A percentile compares a stretch with the other conserved stretches of the same genome.
Conservation (phyloP, 23 tunicate species). For the Trididemnum miniatum region DNA sequence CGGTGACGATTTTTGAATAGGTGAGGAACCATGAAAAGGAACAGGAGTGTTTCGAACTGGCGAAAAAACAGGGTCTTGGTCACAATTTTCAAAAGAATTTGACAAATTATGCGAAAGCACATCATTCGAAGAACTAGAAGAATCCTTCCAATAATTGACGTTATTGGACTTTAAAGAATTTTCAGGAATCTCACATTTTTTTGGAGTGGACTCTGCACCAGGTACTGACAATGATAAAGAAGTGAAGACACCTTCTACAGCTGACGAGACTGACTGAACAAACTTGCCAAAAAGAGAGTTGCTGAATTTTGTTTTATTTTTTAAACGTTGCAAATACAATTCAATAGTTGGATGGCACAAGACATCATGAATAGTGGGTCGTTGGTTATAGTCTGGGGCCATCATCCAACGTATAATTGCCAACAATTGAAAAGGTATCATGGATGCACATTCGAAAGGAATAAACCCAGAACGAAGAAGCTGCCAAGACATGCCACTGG, state of each 20-base stretch:
- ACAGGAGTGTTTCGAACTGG: slow-evolving; percentile 46
- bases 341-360: slow-evolving; percentile 50
- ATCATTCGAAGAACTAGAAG: neutral
- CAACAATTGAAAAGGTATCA: slow-evolving; percentile 36
- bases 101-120: neutral
- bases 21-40: slow-evolving; percentile 18
- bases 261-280: neutral
- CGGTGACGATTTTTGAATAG: slow-evolving; percentile 79
- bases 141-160: neutral
- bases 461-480: slow-evolving; percentile 64
- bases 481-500: slow-evolving; percentile 74
- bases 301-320: neutral
- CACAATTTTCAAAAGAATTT: neutral
- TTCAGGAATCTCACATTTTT: neutral
- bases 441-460: slow-evolving; percentile 55
- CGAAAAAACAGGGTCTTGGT: neutral
- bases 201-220: neutral
- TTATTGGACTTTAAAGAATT: neutral
- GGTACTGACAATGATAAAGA: neutral
- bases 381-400: slow-evolving; percentile 49
- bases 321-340: neutral
- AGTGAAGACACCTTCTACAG: neutral
- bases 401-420: slow-evolving; percentile 62
- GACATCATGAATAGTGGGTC: slow-evolving; percentile 54
- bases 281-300: neutral